A percentile compares a stretch with the other conserved stretches of the same genome.
Evolutionary conservation across 2,113 vertebrate genomes (phyloP).

Genomic region (Hemichromis elongatus): DNA sequence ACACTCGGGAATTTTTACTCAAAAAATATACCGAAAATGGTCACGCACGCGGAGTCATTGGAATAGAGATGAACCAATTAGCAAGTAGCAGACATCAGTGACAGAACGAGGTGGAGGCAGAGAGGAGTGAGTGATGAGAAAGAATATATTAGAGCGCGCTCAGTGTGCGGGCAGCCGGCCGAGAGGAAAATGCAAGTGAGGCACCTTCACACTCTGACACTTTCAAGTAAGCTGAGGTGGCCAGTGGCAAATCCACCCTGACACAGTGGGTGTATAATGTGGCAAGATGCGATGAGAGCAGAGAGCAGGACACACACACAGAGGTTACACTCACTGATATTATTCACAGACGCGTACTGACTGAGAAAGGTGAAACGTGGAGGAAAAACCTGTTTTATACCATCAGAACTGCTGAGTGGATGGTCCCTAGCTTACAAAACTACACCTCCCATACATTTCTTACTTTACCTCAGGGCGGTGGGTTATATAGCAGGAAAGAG

Average conservation of each 20-base stretch:
- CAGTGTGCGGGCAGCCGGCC: background rate
- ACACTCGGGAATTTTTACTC: background rate
- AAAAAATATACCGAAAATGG: background rate
- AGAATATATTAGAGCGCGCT: slow-evolving; percentile 24
- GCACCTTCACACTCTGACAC: slow-evolving; percentile 35
- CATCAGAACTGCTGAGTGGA: background rate
- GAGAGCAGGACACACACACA: background rate
- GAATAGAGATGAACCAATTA: slow-evolving; percentile 57
- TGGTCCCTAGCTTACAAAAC: background rate
- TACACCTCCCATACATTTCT: background rate
- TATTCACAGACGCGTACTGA: background rate
- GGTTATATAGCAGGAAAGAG: background rate
- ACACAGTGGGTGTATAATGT: slow-evolving; percentile 20
- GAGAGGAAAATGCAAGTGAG: slow-evolving; percentile 12
- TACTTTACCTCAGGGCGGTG: background rate
- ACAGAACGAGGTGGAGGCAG: slow-evolving; percentile 1
- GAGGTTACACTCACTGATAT: background rate
- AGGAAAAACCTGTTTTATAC: background rate
- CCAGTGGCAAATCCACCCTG: slow-evolving; percentile 21
- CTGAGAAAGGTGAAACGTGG: background rate
- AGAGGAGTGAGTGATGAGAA: background rate
- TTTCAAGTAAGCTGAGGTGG: slow-evolving; percentile 20
- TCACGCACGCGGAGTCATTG: background rate
- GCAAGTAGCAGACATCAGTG: slow-evolving; percentile 10
- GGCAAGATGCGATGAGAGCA: background rate